Percentiles rank a stretch among this genome's conserved stretches.
These are phyloP conservation scores for Callocephalon fimbriatum DNA, from an alignment of 2,113 vertebrate genomes.

Conservation along the genomic window DNA sequence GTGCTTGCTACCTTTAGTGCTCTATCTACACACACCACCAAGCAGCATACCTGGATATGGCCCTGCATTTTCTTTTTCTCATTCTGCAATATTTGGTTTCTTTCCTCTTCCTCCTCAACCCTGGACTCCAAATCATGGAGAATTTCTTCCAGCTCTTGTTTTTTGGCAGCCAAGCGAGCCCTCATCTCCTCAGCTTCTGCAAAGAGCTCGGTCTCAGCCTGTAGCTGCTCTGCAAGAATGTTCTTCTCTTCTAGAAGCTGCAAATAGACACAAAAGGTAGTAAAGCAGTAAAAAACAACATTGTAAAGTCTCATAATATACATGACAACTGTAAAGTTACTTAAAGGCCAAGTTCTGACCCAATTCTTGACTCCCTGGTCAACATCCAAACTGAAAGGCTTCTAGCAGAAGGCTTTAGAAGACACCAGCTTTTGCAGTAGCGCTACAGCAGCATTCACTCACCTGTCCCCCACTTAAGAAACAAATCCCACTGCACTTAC, in stretches of 20 bases:
- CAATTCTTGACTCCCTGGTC: neutral
- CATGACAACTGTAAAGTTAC: neutral
- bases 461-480: neutral
- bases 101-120: slow-evolving; percentile 96
- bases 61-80: slow-evolving; percentile 99
- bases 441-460: neutral
- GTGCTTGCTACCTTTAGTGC: neutral
- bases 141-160: slow-evolving; percentile 97
- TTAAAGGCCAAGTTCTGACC: neutral
- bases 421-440: neutral
- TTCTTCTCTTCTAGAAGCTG: slow-evolving; percentile 96
- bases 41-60: slow-evolving; percentile 89
- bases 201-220: slow-evolving; percentile 97
- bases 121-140: slow-evolving; percentile 95
- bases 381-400: neutral
- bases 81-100: slow-evolving; percentile 93
- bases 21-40: neutral
- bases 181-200: slow-evolving; percentile 98
- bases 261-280: neutral
- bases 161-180: slow-evolving; percentile 92
- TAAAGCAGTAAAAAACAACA: neutral
- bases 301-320: neutral
- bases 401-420: neutral
- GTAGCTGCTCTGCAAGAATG: slow-evolving; percentile 95
- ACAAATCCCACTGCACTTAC: neutral